Evolutionary conservation across 2,888 invertebrate species (phyloP), one percentile per base, ranked within the genome.

Genomic region (Ptychoptera albimana): DNA sequence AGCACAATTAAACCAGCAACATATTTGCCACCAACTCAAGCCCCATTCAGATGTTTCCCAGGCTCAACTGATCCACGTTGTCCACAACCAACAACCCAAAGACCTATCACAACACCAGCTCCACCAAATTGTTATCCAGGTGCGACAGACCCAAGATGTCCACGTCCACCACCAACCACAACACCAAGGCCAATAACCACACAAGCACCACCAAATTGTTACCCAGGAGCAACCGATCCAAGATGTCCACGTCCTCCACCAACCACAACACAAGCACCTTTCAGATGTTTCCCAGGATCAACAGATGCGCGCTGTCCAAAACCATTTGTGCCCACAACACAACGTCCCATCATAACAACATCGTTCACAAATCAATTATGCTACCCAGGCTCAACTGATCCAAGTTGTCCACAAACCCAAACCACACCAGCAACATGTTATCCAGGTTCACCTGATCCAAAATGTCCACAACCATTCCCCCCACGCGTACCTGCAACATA

Each of bases 381-480:
- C 36, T 53, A 50, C 43, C 50, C 51, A 11, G 55, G 54, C 8
- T 52, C 55, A 15, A 50, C 47, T 11, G 52, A 54, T 41, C 51
- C 53, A 23, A 29, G 53, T 12, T 53, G 55, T 12, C 45, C 53
- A 2, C 48, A 51, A 10, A 44, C 52, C 9, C 42, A 46, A 44
- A 44, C 49, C 11, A 52, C 54, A 3, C 53, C 49, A 16, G 55
- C 54, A 12, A 48, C 48, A 2, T 64, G 62, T 43, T 61, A 55
- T 38, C 60, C 60, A 9, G 63, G 52, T 11, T 50, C 52, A 5
- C 30, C 59, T 0, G 62, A 66, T 45, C 63, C 62, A 0, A 53
- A 61, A 63, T 70, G 56, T 61, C 67, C 47, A 61, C 66, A 23
- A 63, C 63, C 48, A 43, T 64, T 65, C 44, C 62, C 61, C 34